These are phyloP conservation scores for Torymus aiolomorphi DNA, from an alignment of 2,888 invertebrate species.

Conservation along the genomic window DNA sequence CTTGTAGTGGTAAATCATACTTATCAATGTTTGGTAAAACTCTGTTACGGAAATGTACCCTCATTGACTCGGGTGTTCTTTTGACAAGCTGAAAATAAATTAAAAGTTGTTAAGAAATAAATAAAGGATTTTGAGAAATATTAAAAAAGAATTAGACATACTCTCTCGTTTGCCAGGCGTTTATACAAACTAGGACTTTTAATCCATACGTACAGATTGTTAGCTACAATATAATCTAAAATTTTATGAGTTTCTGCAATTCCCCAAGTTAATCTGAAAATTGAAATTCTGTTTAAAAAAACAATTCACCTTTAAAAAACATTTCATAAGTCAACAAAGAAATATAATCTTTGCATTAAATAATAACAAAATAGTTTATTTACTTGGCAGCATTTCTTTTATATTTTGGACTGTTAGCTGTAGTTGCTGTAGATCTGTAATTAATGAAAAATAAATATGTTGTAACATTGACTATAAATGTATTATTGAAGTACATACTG, in stretches of 20 bases:
- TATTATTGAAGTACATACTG: too few species aligned
- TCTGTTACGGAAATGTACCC: conserved; percentile 41
- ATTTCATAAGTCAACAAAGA: not conserved
- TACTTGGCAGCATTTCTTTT: too few species aligned
- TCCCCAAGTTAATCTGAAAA: too few species aligned
- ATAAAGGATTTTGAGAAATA: not conserved
- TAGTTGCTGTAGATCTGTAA: not conserved
- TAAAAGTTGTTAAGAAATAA: not conserved
- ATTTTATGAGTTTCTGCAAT: not conserved
- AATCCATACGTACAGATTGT: conserved; percentile 20
- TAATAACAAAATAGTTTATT: too few species aligned
- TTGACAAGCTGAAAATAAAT: conserved; percentile 45
- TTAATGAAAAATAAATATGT: conserved; percentile 9
- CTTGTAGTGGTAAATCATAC: conserved; percentile 47
- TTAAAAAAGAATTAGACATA: conserved; percentile 33
- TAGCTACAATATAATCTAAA: conserved; percentile 52
- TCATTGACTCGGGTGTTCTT: conserved; percentile 50
- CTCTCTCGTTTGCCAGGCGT: conserved; percentile 45
- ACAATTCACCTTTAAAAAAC: not conserved
- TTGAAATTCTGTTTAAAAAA: not conserved
- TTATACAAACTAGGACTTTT: conserved; percentile 53
- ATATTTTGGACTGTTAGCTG: too few species aligned
- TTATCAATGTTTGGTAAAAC: conserved; percentile 38
- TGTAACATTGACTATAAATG: too few species aligned
- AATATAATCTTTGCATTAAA: too few species aligned